Evolutionary conservation across 2,797 vertebrate species (phyloP), one percentile per base, ranked within the genome.

Genomic region (Pseudochromis fuscus): DNA sequence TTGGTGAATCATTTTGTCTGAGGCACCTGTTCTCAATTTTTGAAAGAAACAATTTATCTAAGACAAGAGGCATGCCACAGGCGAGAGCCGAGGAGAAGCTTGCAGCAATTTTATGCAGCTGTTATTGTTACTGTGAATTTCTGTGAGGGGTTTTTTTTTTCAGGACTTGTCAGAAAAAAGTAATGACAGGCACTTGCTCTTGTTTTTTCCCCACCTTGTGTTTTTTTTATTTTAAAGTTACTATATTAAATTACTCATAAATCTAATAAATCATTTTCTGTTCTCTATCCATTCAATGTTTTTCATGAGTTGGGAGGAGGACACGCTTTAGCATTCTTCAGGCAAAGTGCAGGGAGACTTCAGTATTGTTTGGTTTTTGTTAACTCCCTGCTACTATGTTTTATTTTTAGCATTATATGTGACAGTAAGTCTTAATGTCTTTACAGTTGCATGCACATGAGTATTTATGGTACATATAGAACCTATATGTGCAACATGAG

Each of bases 11-110:
- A 31, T 60, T 64, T 60, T 67, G 58, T 75, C 24, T 53, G 46
- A 69, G 51, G 57, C 75, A 73, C 76, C 81, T 87, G 65, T 62
- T 82, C 58, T 60, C 59, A 55, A 48, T 67, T 82, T 83, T 65
- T 25, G 11, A n/a, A 53, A 66, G 42, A 52, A 81, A 85, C 61
- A 72, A 67, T 85, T 79, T 79, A 71, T 83, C 55, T 51, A 45
- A 75, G 59, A 80, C 58, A 49, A 80, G 67, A 77, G 56, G 52
- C 60, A 73, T 7, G 71, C 83, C 46, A 70, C 61, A 64, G 72
- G 79, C 73, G 37, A 11, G 21, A 70, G 65, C 46, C 46, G 42
- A 65, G 64, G 61, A 67, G 48, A 55, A 27, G 66, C 25, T 61
- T 52, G 42, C 51, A 76, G 61, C 18, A 1, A 8, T 66, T 71